These are phyloP conservation scores for Drosophila ustulata DNA, from an alignment of 2,888 invertebrate species.

Conservation along the genomic window DNA sequence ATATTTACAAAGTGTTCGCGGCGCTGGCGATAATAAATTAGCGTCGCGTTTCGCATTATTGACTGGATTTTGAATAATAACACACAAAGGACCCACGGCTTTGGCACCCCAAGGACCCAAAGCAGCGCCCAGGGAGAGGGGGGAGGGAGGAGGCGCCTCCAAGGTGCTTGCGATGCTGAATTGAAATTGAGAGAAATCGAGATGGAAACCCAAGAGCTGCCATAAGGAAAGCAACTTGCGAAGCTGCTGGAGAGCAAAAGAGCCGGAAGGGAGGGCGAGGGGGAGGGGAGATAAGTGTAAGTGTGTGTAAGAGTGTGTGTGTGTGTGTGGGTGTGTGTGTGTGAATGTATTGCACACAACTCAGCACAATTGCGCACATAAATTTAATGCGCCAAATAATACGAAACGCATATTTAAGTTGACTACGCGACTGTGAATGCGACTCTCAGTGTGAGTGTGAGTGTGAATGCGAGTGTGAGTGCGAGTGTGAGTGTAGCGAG, in stretches of 20 bases:
- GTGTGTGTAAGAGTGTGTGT: neutral
- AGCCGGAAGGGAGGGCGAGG: neutral
- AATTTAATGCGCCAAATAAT: conserved; percentile 80
- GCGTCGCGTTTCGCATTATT: conserved; percentile 78
- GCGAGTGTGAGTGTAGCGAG: neutral
- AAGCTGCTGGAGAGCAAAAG: neutral
- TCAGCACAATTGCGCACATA: conserved; percentile 80
- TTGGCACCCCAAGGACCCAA: conserved; percentile 4
- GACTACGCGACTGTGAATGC: conserved; percentile 24
- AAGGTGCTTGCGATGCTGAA: conserved; percentile 38
- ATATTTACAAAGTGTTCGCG: conserved; percentile 60
- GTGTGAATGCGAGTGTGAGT: neutral
- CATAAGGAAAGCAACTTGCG: conserved; percentile 5
- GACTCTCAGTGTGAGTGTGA: neutral
- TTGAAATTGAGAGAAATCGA: conserved; percentile 55
- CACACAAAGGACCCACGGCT: conserved; percentile 69
- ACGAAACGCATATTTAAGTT: conserved; percentile 68
- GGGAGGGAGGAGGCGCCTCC: neutral
- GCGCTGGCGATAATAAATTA: conserved; percentile 69
- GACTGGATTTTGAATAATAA: conserved; percentile 81
- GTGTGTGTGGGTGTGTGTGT: neutral
- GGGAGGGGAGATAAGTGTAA: neutral
- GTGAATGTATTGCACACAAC: conserved; percentile 58
- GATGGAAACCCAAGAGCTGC: conserved; percentile 47
- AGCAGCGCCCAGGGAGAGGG: neutral